These are phyloP conservation scores for Hypothenemus hampei DNA, from an alignment of 1,140 invertebrate species.

Conservation along the genomic window DNA sequence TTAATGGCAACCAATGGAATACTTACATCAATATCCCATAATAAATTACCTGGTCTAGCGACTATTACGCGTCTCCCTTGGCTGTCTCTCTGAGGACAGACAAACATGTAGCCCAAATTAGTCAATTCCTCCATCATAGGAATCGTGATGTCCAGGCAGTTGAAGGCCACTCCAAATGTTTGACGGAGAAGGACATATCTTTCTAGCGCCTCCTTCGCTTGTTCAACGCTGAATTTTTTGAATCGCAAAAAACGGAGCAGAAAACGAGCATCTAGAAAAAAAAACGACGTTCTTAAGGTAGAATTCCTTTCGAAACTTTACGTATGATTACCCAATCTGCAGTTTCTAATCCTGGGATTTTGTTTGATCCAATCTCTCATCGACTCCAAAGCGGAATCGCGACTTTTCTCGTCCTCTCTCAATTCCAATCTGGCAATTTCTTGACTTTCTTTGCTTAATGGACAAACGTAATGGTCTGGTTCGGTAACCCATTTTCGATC, in stretches of 20 bases:
- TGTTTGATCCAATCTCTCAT: slow-evolving; percentile 66
- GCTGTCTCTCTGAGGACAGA: slow-evolving; percentile 69
- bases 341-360: slow-evolving; percentile 64
- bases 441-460: slow-evolving; percentile 55
- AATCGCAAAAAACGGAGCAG: slow-evolving; percentile 73
- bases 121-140: slow-evolving; percentile 66
- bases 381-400: slow-evolving; percentile 61
- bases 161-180: slow-evolving; percentile 65
- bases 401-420: slow-evolving; percentile 60
- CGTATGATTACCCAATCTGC: slow-evolving; percentile 63
- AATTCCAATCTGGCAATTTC: slow-evolving; percentile 63
- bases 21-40: slow-evolving; percentile 6
- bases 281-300: too few relatives aligned
- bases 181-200: slow-evolving; percentile 76
- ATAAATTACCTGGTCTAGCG: slow-evolving; percentile 63
- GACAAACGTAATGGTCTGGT: slow-evolving; percentile 58
- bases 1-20: neutral
- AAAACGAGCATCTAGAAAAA: slow-evolving; percentile 69
- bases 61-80: slow-evolving; percentile 72
- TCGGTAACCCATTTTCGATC: slow-evolving; percentile 47
- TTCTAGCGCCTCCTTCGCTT: slow-evolving; percentile 75
- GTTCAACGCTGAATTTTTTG: slow-evolving; percentile 77
- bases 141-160: slow-evolving; percentile 65
- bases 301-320: too few relatives aligned
- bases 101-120: slow-evolving; percentile 71